Conservation (phyloP, 2,888 invertebrate species). For the Apodemia mormo region DNA sequence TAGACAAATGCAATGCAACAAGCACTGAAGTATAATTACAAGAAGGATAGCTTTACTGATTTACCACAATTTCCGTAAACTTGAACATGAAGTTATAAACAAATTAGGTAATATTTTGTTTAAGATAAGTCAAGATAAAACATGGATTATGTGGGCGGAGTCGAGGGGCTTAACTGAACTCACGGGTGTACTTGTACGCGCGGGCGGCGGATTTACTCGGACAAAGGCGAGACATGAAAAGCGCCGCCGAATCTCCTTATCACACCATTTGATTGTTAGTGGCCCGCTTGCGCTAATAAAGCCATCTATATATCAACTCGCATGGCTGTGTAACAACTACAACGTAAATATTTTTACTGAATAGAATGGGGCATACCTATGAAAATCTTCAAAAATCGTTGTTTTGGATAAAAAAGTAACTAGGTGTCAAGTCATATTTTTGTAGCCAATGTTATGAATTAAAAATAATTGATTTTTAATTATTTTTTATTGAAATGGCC, state of each 20-base stretch:
- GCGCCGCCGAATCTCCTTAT: conserved; percentile 77
- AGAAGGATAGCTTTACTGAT: background rate
- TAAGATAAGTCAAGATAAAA: conserved; percentile 22
- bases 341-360: conserved; percentile 19
- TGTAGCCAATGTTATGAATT: no score
- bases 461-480: no score
- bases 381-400: background rate
- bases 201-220: conserved; percentile 67
- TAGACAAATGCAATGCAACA: no score
- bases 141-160: conserved; percentile 45
- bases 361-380: background rate
- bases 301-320: conserved; percentile 69
- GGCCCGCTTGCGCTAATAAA: conserved; percentile 60
- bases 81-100: conserved; percentile 7
- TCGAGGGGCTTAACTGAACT: conserved; percentile 30
- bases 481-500: no score
- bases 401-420: background rate
- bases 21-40: no score
- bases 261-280: conserved; percentile 69
- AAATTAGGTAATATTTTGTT: conserved; percentile 12
- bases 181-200: conserved; percentile 27
- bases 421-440: no score
- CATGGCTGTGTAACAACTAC: conserved; percentile 48
- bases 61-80: background rate
- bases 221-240: conserved; percentile 75